Percentiles rank a stretch among this genome's conserved stretches.
These are phyloP conservation scores for Acomys russatus DNA, from an alignment of 2,797 vertebrate genomes.

Conservation along the genomic window DNA sequence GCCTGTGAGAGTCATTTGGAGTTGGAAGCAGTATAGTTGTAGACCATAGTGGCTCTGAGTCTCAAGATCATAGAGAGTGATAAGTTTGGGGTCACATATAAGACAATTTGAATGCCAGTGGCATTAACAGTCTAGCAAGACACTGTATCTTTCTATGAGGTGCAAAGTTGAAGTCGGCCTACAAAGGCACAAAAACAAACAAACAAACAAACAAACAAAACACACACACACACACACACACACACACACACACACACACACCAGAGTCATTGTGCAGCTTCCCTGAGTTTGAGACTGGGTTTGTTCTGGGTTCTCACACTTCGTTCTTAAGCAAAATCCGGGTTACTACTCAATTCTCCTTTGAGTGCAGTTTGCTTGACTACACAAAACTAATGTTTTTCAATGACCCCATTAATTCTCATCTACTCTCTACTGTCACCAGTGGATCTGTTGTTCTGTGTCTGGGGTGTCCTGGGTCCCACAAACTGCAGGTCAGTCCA, in stretches of 20 bases:
- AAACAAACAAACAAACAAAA: too few species aligned
- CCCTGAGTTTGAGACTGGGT: too few species aligned
- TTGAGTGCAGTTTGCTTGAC: background rate
- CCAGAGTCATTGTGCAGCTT: too few species aligned
- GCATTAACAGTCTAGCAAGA: background rate
- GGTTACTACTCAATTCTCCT: background rate
- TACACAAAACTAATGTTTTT: background rate
- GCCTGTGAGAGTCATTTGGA: too few species aligned
- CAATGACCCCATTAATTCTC: background rate
- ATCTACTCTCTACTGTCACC: too few species aligned
- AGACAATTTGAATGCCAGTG: background rate
- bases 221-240: too few species aligned
- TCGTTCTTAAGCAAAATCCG: background rate
- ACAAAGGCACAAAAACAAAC: background rate
- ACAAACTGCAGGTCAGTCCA: too few species aligned
- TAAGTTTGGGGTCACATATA: too few species aligned
- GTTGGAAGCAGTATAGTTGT: background rate
- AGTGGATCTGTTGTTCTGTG: too few species aligned
- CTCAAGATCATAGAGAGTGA: too few species aligned
- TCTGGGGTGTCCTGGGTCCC: too few species aligned
- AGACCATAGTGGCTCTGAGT: accelerated
- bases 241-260: too few species aligned
- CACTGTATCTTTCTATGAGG: background rate
- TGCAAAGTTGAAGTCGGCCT: background rate
- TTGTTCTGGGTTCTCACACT: background rate